phyloP scores from a whole-genome alignment of 1,140 invertebrate genomes.

The Parapsyche elsis region DNA sequence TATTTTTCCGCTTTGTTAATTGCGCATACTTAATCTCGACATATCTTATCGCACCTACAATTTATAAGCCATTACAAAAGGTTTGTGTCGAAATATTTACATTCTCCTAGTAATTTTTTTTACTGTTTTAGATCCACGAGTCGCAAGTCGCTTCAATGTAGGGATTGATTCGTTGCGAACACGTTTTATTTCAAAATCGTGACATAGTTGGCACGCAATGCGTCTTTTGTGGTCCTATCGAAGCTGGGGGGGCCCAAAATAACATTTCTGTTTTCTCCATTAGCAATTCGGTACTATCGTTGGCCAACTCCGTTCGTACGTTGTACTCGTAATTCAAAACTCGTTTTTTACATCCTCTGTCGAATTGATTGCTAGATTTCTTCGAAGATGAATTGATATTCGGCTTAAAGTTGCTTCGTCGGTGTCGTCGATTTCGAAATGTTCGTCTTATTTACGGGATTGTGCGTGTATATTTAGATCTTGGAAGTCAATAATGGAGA shows the following conservation, averaged over 20 bases:
- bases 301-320: not conserved
- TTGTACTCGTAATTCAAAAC: not conserved
- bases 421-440: not conserved
- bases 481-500: constrained; percentile 5
- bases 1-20: too few species aligned
- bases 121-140: too few species aligned
- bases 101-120: too few species aligned
- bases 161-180: constrained; percentile 9
- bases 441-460: not conserved
- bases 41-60: too few species aligned
- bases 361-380: not conserved
- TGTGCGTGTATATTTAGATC: constrained; percentile 3
- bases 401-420: not conserved
- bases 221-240: constrained; percentile 14
- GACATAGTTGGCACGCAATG: constrained; percentile 15
- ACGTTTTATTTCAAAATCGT: constrained; percentile 16
- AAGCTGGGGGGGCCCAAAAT: not conserved
- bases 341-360: not conserved
- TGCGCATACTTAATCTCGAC: too few species aligned
- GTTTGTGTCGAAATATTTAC: too few species aligned
- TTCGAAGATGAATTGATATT: not conserved
- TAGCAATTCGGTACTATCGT: not conserved
- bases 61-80: too few species aligned
- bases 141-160: not conserved
- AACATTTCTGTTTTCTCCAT: constrained; percentile 20